Conservation (phyloP, 2,797 vertebrate species). For the Cheirogaleus major region DNA sequence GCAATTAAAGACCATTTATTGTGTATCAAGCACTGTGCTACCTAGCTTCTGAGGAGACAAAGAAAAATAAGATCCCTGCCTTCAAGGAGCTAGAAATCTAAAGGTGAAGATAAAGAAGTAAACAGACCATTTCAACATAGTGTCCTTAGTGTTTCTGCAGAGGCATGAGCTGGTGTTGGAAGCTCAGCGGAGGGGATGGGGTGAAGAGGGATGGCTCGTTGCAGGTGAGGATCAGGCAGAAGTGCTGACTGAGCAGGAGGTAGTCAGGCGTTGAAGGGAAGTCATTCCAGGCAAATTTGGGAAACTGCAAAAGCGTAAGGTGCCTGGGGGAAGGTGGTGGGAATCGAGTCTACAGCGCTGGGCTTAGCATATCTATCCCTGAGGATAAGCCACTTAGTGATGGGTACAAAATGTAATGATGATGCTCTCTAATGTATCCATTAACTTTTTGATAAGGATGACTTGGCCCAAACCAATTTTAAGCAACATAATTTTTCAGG, state of each 20-base stretch:
- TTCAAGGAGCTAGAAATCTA: not conserved
- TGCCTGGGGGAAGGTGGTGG: not conserved
- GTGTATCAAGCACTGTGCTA: not conserved
- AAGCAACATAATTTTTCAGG: not conserved
- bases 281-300: not conserved
- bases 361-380: not conserved
- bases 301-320: not conserved
- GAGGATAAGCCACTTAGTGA: not conserved
- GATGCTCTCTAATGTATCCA: not conserved
- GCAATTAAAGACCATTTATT: not conserved
- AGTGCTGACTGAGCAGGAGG: not conserved
- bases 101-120: not conserved
- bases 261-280: not conserved
- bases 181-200: not conserved
- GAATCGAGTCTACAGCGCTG: not conserved
- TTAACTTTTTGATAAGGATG: not conserved
- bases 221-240: not conserved
- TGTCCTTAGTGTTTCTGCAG: not conserved
- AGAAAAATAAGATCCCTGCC: not conserved
- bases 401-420: not conserved
- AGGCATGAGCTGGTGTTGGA: not conserved
- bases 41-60: not conserved
- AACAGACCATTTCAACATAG: not conserved
- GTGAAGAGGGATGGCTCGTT: not conserved
- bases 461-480: not conserved